Evolutionary conservation across 2,888 invertebrate species (phyloP).

Genomic region (Troglohyphantes excavatus): DNA sequence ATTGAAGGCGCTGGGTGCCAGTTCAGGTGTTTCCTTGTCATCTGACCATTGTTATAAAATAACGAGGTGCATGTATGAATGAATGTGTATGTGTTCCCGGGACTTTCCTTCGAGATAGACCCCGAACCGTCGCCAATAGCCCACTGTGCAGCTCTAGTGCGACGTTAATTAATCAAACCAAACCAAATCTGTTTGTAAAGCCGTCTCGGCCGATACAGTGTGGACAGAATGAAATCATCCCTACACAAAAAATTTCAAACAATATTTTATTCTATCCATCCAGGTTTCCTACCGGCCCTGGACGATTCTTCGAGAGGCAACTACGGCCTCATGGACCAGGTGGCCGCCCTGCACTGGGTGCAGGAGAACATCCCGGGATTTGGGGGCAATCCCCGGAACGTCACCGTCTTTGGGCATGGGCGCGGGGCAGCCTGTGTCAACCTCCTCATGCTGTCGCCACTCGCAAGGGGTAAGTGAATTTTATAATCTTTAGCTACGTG

Average conservation of each 20-base stretch:
- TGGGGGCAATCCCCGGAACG: slow-evolving; percentile 87
- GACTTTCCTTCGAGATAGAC: too few relatives aligned
- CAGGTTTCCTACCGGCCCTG: slow-evolving; percentile 80
- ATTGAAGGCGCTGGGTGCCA: too few relatives aligned
- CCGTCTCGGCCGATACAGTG: too few relatives aligned
- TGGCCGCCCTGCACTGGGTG: slow-evolving; percentile 98
- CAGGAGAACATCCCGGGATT: slow-evolving; percentile 97
- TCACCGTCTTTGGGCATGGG: slow-evolving; percentile 84
- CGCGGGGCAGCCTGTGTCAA: slow-evolving; percentile 96
- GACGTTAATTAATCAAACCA: too few relatives aligned
- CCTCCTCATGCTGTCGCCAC: slow-evolving; percentile 97
- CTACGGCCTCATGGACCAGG: slow-evolving; percentile 98
- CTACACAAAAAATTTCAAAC: neutral
- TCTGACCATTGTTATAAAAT: too few relatives aligned
- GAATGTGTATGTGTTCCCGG: too few relatives aligned
- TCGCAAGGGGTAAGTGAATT: slow-evolving; percentile 90
- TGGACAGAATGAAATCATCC: neutral
- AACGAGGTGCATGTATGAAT: too few relatives aligned
- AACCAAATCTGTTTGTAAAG: too few relatives aligned
- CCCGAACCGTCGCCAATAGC: too few relatives aligned
- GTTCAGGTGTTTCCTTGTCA: too few relatives aligned
- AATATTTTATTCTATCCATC: neutral
- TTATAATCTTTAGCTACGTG: too few relatives aligned
- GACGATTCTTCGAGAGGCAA: slow-evolving; percentile 84
- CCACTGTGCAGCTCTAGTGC: too few relatives aligned